Percentiles rank a stretch among this genome's conserved stretches.
Evolutionary conservation across 1,140 invertebrate genomes (phyloP).

Genomic region (Hydropsyche tenuis): DNA sequence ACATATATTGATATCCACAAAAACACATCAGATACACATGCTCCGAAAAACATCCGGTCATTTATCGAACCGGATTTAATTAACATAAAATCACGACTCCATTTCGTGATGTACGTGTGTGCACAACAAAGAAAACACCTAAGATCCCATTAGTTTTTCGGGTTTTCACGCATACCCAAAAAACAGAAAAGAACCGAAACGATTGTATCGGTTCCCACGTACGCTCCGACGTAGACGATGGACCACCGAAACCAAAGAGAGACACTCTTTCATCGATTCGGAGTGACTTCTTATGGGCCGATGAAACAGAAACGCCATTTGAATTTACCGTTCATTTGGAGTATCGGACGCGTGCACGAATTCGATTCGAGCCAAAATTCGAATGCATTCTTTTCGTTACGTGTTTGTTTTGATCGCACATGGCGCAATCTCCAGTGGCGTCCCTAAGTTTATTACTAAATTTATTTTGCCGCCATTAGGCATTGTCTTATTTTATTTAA

Average conservation of each 20-base stretch:
- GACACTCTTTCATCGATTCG: background rate
- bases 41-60: too few species aligned
- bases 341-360: constrained; percentile 9
- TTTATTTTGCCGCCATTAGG: too few species aligned
- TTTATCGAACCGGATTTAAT: background rate
- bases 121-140: background rate
- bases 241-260: background rate
- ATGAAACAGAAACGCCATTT: constrained; percentile 16
- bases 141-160: background rate
- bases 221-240: background rate
- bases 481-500: too few species aligned
- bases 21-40: too few species aligned
- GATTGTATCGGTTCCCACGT: background rate
- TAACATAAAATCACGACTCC: constrained; percentile 10
- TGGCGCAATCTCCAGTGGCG: too few species aligned
- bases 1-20: too few species aligned
- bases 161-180: background rate
- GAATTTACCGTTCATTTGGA: constrained; percentile 16
- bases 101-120: background rate
- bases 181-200: background rate
- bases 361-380: constrained; percentile 19
- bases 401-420: too few species aligned
- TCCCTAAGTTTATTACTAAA: too few species aligned
- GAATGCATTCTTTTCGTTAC: background rate
- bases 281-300: background rate